Conservation (phyloP, 2,888 invertebrate species). For the Drosophila gaucha region DNA sequence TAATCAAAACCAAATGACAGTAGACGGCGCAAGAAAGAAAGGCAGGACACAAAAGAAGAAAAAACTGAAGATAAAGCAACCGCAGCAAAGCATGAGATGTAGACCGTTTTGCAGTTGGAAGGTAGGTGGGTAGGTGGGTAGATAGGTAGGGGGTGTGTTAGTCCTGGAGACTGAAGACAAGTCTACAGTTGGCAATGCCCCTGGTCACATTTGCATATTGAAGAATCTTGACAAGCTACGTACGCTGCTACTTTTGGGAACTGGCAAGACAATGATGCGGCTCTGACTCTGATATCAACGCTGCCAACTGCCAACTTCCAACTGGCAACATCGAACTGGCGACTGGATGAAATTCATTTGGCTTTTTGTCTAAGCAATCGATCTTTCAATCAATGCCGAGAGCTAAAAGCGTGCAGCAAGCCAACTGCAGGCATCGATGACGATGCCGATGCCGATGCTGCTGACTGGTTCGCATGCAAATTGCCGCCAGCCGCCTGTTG, state of each 20-base stretch:
- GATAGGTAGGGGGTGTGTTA: not conserved
- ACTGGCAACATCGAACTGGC: constrained; percentile 32
- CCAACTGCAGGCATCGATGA: constrained; percentile 21
- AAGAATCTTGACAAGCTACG: constrained; percentile 71
- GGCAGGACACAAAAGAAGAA: constrained; percentile 13
- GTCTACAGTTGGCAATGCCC: constrained; percentile 31
- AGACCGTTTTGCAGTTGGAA: not conserved
- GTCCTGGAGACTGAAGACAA: constrained; percentile 2
- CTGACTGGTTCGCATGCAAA: constrained; percentile 61
- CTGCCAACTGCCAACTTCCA: constrained; percentile 35
- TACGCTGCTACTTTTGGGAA: constrained; percentile 55
- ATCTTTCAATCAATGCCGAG: constrained; percentile 79
- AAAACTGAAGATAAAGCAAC: not conserved
- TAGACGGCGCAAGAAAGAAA: constrained; percentile 64
- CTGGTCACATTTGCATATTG: constrained; percentile 71
- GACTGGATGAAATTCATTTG: constrained; percentile 69
- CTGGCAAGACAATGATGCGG: constrained; percentile 75
- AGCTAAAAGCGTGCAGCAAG: constrained; percentile 62
- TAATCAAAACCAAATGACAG: constrained; percentile 77
- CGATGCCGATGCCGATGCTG: constrained; percentile 12
- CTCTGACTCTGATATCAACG: constrained; percentile 55
- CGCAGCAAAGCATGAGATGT: not conserved
- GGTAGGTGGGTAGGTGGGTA: not conserved
- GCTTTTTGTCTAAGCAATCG: constrained; percentile 74
- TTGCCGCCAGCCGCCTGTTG: constrained; percentile 44